These are phyloP conservation scores for Ataeniobius toweri DNA, from an alignment of 2,797 vertebrate species.

Conservation along the genomic window DNA sequence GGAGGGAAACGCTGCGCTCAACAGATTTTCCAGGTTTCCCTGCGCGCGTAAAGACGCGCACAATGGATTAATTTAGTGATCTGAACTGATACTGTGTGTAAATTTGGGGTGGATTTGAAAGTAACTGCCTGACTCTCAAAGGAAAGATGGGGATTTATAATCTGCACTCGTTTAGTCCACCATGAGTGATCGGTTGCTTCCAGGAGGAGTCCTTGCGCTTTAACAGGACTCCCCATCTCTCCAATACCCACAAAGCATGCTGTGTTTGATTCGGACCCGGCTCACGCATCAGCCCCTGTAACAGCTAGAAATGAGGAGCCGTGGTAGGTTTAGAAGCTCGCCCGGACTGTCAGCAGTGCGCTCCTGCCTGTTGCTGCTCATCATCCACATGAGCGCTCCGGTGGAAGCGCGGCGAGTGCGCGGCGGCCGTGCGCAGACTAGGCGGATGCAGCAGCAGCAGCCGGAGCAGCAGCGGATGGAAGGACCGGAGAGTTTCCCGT, in stretches of 20 bases:
- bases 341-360: conserved; percentile 46
- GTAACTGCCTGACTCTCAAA: not conserved
- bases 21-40: conserved; percentile 1
- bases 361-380: conserved; percentile 75
- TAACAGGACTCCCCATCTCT: conserved; percentile 29
- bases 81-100: conserved; percentile 4
- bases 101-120: conserved; percentile 7
- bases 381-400: conserved; percentile 79
- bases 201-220: conserved; percentile 11
- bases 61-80: not conserved
- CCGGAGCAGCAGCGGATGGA: conserved; percentile 74
- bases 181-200: not conserved
- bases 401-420: conserved; percentile 76
- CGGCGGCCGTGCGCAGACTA: conserved; percentile 64
- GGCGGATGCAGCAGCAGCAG: conserved; percentile 71
- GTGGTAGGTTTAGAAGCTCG: conserved; percentile 27
- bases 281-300: conserved; percentile 3
- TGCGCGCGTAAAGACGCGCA: conserved; percentile 23
- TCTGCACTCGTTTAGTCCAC: conserved; percentile 15
- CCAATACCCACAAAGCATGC: conserved; percentile 36
- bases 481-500: conserved; percentile 85
- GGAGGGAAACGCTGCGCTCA: conserved; percentile 6
- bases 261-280: conserved; percentile 4
- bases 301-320: conserved; percentile 54
- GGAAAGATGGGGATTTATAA: conserved; percentile 45